These are phyloP conservation scores for Cotesia chilonis DNA, from an alignment of 1,140 invertebrate genomes.

Conservation along the genomic window DNA sequence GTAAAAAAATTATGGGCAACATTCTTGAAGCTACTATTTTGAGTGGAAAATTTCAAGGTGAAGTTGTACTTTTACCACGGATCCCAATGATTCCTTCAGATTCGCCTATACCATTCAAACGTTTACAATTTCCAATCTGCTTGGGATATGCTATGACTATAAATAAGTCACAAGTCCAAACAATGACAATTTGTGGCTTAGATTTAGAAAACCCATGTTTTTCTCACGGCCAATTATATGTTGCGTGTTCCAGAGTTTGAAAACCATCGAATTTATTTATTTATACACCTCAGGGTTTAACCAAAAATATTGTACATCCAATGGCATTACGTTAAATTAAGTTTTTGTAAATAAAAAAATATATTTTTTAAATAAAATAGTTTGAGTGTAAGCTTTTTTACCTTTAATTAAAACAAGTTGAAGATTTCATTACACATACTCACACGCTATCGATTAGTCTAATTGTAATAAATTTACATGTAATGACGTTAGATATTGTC, in stretches of 20 bases:
- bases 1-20: slow-evolving; percentile 41
- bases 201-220: slow-evolving; percentile 57
- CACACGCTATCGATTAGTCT: too few relatives aligned
- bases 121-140: slow-evolving; percentile 61
- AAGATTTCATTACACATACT: too few relatives aligned
- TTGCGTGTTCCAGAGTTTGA: slow-evolving; percentile 62
- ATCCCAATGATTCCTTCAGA: slow-evolving; percentile 61
- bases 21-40: slow-evolving; percentile 63
- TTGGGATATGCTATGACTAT: slow-evolving; percentile 67
- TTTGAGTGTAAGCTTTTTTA: too few relatives aligned
- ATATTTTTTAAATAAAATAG: too few relatives aligned
- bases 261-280: slow-evolving; percentile 56
- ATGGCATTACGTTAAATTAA: slow-evolving; percentile 36
- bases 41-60: slow-evolving; percentile 58
- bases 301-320: slow-evolving; percentile 54
- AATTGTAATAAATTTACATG: too few relatives aligned
- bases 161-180: slow-evolving; percentile 69
- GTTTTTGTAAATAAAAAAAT: too few relatives aligned
- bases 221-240: slow-evolving; percentile 62
- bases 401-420: too few relatives aligned
- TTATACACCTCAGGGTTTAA: slow-evolving; percentile 49
- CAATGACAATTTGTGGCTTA: slow-evolving; percentile 54
- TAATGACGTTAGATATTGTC: too few relatives aligned
- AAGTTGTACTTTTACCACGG: slow-evolving; percentile 55
- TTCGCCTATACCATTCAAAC: slow-evolving; percentile 58